A percentile compares a stretch with the other conserved stretches of the same genome.
Conservation (phyloP, 2,113 vertebrate genomes). For the Corydoras sp. region DNA sequence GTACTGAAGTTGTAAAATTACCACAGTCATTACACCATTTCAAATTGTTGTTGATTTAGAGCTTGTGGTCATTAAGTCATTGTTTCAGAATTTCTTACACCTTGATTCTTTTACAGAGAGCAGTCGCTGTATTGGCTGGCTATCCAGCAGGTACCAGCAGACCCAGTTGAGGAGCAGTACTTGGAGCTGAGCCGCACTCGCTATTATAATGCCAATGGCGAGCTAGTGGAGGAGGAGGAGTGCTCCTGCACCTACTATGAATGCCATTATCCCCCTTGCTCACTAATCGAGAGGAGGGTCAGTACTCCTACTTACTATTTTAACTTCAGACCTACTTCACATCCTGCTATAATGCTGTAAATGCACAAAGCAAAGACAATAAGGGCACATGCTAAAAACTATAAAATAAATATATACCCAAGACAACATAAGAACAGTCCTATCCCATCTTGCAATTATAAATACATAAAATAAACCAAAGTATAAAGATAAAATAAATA, state of each 20-base stretch:
- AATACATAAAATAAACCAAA: too few relatives aligned
- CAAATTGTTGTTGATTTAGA: too few relatives aligned
- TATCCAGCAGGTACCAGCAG: constrained; percentile 94
- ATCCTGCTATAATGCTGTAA: too few relatives aligned
- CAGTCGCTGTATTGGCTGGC: constrained; percentile 98
- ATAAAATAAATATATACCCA: too few relatives aligned
- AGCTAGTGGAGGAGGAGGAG: constrained; percentile 95
- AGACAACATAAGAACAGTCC: too few relatives aligned
- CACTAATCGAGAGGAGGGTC: constrained; percentile 95
- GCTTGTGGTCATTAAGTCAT: too few relatives aligned
- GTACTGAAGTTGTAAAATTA: neutral
- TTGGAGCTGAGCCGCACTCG: constrained; percentile 90
- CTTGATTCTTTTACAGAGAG: constrained; percentile 68
- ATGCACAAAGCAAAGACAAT: too few relatives aligned
- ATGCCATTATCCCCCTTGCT: constrained; percentile 97
- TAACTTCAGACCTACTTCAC: neutral
- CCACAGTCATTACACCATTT: too few relatives aligned
- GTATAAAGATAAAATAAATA: too few relatives aligned
- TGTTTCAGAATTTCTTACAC: too few relatives aligned
- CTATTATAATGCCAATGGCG: constrained; percentile 96
- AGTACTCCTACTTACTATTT: constrained; percentile 24
- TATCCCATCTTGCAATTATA: too few relatives aligned
- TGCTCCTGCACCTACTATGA: constrained; percentile 96
- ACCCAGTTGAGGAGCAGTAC: constrained; percentile 96
- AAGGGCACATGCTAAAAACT: too few relatives aligned